Percentiles rank a stretch among this genome's conserved stretches.
Conservation (phyloP, 2,888 invertebrate species). For the Erebia ligea region DNA sequence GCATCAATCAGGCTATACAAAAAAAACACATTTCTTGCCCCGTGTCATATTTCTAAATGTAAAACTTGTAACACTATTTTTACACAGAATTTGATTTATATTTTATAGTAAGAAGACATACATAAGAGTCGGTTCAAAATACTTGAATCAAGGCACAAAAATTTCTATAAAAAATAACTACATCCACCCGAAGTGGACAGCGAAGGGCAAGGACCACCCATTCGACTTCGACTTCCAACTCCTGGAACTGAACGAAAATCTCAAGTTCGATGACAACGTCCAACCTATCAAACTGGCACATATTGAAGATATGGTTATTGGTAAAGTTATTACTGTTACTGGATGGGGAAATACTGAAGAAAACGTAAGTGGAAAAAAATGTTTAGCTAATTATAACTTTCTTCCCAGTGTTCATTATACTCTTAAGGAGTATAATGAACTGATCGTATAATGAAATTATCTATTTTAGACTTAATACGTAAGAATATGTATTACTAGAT, state of each 20-base stretch:
- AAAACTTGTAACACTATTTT: not conserved
- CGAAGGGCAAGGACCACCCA: slow-evolving; percentile 63
- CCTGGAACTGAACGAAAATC: slow-evolving; percentile 55
- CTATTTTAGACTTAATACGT: too few species aligned
- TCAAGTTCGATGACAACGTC: slow-evolving; percentile 61
- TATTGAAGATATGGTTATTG: slow-evolving; percentile 71
- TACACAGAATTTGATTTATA: not conserved
- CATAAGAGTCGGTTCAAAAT: slow-evolving; percentile 68
- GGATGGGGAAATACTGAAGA: slow-evolving; percentile 77
- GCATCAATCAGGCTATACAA: too few species aligned
- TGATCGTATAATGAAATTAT: too few species aligned
- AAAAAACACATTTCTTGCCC: too few species aligned
- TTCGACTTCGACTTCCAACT: slow-evolving; percentile 76
- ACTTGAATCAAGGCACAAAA: slow-evolving; percentile 60
- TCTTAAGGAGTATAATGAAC: too few species aligned
- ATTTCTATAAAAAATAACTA: slow-evolving; percentile 50
- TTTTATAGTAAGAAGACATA: slow-evolving; percentile 63
- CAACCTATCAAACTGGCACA: slow-evolving; percentile 70
- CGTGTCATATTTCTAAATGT: too few species aligned
- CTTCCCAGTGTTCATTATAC: too few species aligned
- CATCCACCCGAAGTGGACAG: slow-evolving; percentile 65
- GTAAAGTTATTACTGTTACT: slow-evolving; percentile 69
- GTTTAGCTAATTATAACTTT: too few species aligned
- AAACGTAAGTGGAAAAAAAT: slow-evolving; percentile 59
- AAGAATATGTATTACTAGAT: too few species aligned